phyloP scores from a whole-genome alignment of 2,113 vertebrate species.

The Cololabis saira region DNA sequence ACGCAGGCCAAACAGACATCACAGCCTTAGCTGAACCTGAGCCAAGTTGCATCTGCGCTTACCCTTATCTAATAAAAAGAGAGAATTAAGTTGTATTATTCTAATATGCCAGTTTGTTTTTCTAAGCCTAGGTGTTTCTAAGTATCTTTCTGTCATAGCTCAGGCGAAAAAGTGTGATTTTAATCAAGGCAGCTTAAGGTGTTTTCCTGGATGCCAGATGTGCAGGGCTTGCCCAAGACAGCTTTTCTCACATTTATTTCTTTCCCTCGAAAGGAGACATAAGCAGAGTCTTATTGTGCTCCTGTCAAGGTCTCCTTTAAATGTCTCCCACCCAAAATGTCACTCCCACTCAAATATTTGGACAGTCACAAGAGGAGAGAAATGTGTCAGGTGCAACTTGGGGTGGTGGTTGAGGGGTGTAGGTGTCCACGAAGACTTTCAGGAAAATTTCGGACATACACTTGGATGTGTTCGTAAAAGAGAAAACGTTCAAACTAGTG shows the following conservation, averaged over 20 bases:
- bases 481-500: not conserved
- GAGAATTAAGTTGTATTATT: constrained; percentile 72
- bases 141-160: constrained; percentile 73
- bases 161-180: constrained; percentile 73
- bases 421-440: constrained; percentile 38
- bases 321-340: constrained; percentile 76
- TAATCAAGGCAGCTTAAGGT: constrained; percentile 75
- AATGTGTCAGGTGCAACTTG: constrained; percentile 73
- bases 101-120: constrained; percentile 67
- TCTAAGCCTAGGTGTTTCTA: constrained; percentile 66
- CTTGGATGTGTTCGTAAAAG: not conserved
- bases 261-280: constrained; percentile 59
- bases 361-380: constrained; percentile 76
- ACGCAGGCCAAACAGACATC: constrained; percentile 83
- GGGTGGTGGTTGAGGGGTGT: not conserved
- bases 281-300: constrained; percentile 76
- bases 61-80: constrained; percentile 74
- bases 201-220: constrained; percentile 76
- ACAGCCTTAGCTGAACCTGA: constrained; percentile 49
- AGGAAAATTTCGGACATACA: constrained; percentile 7
- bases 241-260: constrained; percentile 48
- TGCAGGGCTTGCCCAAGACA: constrained; percentile 49
- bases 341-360: constrained; percentile 79
- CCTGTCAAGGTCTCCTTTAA: constrained; percentile 76
- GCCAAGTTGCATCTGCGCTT: constrained; percentile 46